Evolutionary conservation across 2,113 vertebrate species (phyloP).

Genomic region (Ahaetulla prasina): DNA sequence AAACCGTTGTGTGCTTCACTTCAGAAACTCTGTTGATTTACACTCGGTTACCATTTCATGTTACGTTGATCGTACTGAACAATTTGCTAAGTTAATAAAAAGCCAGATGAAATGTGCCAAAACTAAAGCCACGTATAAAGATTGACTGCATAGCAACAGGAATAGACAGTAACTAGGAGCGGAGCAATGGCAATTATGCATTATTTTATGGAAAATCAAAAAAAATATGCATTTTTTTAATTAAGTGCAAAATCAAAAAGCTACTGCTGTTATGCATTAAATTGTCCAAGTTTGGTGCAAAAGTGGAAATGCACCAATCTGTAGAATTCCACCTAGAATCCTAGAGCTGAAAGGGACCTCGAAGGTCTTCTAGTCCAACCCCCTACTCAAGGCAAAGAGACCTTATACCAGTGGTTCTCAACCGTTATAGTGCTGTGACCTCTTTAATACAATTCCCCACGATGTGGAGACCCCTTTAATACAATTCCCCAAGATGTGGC

Average conservation of each 20-base stretch:
- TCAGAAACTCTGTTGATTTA: not conserved
- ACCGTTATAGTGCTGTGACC: too few relatives aligned
- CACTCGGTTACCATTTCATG: not conserved
- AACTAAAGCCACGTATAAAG: not conserved
- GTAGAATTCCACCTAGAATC: not conserved
- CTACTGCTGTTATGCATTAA: not conserved
- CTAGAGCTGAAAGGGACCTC: not conserved
- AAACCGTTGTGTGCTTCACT: not conserved
- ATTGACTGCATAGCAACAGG: not conserved
- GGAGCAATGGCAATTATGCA: not conserved
- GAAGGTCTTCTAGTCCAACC: not conserved
- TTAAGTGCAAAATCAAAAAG: not conserved
- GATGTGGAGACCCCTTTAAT: too few relatives aligned
- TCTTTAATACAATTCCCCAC: too few relatives aligned
- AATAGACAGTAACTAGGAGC: not conserved
- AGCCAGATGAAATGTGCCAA: not conserved
- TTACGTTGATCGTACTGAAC: not conserved
- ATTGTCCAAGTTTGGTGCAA: not conserved
- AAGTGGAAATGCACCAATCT: not conserved
- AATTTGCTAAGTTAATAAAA: not conserved
- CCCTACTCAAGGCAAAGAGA: too few relatives aligned
- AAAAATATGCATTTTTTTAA: not conserved
- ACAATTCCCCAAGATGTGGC: too few relatives aligned
- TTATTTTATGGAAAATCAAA: not conserved
- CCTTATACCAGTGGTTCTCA: too few relatives aligned